Percentiles rank a stretch among this genome's conserved stretches.
phyloP scores from a whole-genome alignment of 1,140 invertebrate genomes.

The Hypsibius dujardini region DNA sequence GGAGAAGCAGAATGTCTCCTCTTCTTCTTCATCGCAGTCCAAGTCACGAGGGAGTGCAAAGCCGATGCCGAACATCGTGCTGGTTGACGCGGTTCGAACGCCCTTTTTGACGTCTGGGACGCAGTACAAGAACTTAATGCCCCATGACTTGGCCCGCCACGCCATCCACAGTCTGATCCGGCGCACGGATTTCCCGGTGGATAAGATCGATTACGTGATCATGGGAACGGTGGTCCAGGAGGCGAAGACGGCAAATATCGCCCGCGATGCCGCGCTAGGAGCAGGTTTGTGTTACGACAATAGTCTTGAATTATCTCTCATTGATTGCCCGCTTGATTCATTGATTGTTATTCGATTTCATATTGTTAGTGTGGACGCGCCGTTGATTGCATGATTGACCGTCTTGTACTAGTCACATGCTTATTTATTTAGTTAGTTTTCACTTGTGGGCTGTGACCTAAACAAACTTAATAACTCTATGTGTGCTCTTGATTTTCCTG shows the following conservation, averaged over 20 bases:
- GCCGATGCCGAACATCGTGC: conserved; percentile 60
- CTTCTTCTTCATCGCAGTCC: not conserved
- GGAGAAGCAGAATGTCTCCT: not conserved
- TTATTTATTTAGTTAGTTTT: not conserved
- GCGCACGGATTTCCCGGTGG: conserved; percentile 26
- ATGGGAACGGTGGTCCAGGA: conserved; percentile 96
- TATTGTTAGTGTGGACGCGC: not conserved
- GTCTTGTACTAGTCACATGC: not conserved
- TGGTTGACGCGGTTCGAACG: conserved; percentile 85
- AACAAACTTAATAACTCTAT: too few relatives aligned
- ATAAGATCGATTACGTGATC: conserved; percentile 61
- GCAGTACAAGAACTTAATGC: conserved; percentile 77
- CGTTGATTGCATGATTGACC: not conserved
- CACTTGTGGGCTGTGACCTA: not conserved
- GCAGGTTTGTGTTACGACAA: too few relatives aligned
- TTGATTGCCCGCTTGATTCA: not conserved
- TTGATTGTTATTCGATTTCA: not conserved
- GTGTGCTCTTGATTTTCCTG: too few relatives aligned
- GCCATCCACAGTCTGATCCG: conserved; percentile 49
- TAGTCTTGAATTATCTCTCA: conserved; percentile 21
- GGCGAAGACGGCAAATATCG: conserved; percentile 90
- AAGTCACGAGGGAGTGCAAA: too few relatives aligned
- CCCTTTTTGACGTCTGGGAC: conserved; percentile 88
- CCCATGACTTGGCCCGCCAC: conserved; percentile 77
- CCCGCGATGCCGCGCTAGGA: conserved; percentile 37